Base-by-base conservation (phyloP, 23 tunicate genomes). In the Trididemnum nubilum region DNA sequence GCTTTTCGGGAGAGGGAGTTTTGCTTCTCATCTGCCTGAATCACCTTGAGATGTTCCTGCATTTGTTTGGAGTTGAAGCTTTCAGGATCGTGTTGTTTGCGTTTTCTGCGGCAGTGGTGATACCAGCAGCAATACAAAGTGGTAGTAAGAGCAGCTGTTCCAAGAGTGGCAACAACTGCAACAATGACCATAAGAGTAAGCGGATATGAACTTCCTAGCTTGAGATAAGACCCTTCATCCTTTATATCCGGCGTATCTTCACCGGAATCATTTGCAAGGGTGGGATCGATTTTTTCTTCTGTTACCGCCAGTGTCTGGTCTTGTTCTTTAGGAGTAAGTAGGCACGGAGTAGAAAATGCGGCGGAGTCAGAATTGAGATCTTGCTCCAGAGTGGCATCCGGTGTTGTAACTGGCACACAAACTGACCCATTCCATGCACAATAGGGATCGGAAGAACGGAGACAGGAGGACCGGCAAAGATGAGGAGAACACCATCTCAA, bases 361-460 rank as follows among this genome's bases (percentile, higher is more conserved):
- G n/a, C n/a, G n/a, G n/a, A n/a, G n/a, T n/a, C n/a, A 12, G 79
- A 4, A 25, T 40, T 27, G 25, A 67, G 19, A 77, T 77, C 30
- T 77, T 77, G 81, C 28, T 77, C 81, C 39, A 77, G 2, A 21
- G 24, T 32, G 7, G 15, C 4, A 52, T 57, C 36, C 5, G 36
- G 81, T 37, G 19, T 12, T 28, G 24, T 49, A 51, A 67, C 77
- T 0, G 83, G 54, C 33, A 82, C 80, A 63, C 91, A 86, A 25
- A 51, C 26, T 0, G 73, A 34, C 21, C 81, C 91, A 76, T 78
- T 81, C 97, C 97, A 91, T 19, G 91, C 97, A 60, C 97, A 91
- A 60, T 91, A 86, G 24, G 97, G 97, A 59, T 91, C 91, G 2
- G 90, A 90, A 0, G 97, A 86, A 12, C 51, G 82, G 23, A 91